phyloP scores from a whole-genome alignment of 2,888 invertebrate species.

The Amphipoea lucens region DNA sequence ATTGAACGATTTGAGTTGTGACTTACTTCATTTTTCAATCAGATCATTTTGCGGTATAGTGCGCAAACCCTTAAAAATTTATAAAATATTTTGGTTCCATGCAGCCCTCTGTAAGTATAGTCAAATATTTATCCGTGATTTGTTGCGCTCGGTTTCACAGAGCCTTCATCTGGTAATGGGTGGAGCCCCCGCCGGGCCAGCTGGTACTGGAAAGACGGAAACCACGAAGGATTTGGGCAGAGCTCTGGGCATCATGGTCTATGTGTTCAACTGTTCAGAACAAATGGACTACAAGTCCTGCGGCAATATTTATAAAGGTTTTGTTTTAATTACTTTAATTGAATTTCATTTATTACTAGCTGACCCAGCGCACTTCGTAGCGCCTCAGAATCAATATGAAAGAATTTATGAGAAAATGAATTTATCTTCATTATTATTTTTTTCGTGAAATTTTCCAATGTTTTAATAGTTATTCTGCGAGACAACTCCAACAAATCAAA shows the following conservation, averaged over 20 bases:
- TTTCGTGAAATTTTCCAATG: too few relatives aligned
- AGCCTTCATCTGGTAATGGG: constrained; percentile 98
- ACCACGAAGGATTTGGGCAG: constrained; percentile 98
- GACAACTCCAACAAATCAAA: too few relatives aligned
- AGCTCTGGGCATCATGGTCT: constrained; percentile 98
- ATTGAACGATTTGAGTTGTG: too few relatives aligned
- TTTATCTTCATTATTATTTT: too few relatives aligned
- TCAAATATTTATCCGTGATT: constrained; percentile 10
- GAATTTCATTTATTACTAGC: not conserved
- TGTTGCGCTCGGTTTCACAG: constrained; percentile 76
- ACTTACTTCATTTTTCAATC: not conserved
- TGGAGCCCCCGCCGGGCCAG: constrained; percentile 98
- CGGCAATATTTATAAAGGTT: constrained; percentile 98
- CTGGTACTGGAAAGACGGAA: constrained; percentile 98
- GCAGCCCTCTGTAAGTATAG: not conserved
- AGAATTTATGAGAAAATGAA: too few relatives aligned
- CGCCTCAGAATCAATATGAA: too few relatives aligned
- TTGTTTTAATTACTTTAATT: not conserved
- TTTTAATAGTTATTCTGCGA: too few relatives aligned
- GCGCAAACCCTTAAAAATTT: not conserved
- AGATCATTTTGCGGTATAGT: not conserved
- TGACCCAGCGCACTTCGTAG: too few relatives aligned
- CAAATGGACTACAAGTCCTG: constrained; percentile 99
- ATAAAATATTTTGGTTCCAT: not conserved
- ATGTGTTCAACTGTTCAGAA: constrained; percentile 99